These are phyloP conservation scores for Gallinago stenura DNA, from an alignment of 2,797 vertebrate species.

Conservation along the genomic window DNA sequence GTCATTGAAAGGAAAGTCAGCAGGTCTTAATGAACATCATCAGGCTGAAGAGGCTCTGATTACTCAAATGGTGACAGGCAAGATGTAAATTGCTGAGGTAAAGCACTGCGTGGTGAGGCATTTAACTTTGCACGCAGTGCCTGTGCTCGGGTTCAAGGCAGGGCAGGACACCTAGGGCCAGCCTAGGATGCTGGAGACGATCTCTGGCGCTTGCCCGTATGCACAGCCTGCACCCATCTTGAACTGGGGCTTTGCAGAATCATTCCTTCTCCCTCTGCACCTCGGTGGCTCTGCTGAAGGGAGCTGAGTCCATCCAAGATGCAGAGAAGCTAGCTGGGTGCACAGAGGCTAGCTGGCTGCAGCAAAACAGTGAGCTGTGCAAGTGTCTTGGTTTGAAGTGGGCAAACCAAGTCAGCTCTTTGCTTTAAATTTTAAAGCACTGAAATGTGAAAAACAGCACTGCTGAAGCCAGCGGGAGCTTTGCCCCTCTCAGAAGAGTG, in stretches of 20 bases:
- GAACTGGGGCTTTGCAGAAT: not conserved
- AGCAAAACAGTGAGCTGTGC: not conserved
- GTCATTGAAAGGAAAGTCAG: not conserved
- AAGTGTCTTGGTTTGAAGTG: not conserved
- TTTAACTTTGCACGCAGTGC: not conserved
- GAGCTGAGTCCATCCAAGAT: not conserved
- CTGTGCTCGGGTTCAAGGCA: not conserved
- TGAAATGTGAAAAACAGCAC: not conserved
- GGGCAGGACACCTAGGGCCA: not conserved
- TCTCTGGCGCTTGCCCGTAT: fast-evolving
- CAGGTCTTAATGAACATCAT: conserved; percentile 7
- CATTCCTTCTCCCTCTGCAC: not conserved
- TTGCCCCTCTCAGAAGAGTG: not conserved
- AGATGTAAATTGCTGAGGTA: conserved; percentile 10
- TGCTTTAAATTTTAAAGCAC: not conserved
- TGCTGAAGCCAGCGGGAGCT: not conserved
- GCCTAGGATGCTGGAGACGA: not conserved
- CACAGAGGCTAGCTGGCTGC: not conserved
- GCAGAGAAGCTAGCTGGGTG: not conserved
- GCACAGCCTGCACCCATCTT: not conserved
- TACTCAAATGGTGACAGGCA: not conserved
- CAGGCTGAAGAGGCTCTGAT: not conserved
- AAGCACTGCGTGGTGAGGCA: not conserved
- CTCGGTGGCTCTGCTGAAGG: not conserved
- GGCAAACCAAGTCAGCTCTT: not conserved